Evolutionary conservation across 2,113 vertebrate genomes (phyloP).

Genomic region (Apistogramma diplotaenia): DNA sequence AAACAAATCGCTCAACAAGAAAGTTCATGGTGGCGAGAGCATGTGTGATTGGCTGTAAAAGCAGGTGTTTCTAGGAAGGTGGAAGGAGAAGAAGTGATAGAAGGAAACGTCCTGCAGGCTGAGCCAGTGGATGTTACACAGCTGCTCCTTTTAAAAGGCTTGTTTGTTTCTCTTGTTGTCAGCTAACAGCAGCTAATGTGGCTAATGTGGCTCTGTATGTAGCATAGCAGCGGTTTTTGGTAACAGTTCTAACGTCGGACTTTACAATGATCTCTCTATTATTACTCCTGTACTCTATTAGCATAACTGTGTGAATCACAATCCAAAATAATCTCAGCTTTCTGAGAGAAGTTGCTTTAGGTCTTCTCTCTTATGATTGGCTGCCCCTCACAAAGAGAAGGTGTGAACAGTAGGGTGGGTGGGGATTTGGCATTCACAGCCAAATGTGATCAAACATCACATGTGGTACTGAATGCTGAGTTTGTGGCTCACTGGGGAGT

Average conservation of each 20-base stretch:
- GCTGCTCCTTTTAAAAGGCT: background rate
- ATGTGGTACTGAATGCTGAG: background rate
- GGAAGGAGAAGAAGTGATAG: background rate
- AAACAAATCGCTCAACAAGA: background rate
- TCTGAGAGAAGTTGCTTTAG: background rate
- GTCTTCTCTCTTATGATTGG: background rate
- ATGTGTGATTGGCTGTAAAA: background rate
- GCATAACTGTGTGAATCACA: background rate
- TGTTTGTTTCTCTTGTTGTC: background rate
- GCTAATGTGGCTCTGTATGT: too few species aligned
- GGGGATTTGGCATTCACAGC: background rate
- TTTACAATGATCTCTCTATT: background rate
- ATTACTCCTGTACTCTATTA: background rate
- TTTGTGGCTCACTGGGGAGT: accelerated
- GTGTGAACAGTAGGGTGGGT: background rate
- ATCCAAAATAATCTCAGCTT: background rate
- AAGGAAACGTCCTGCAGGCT: background rate
- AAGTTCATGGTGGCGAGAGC: background rate
- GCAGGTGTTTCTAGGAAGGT: background rate
- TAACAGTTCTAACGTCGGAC: background rate
- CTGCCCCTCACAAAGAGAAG: background rate
- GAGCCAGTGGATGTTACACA: accelerated
- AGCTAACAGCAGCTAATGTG: background rate
- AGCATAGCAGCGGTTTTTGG: background rate
- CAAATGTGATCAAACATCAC: background rate